Evolutionary conservation across 1,140 invertebrate species (phyloP), one percentile per base, ranked within the genome.

Genomic region (Drosophila jambulina): DNA sequence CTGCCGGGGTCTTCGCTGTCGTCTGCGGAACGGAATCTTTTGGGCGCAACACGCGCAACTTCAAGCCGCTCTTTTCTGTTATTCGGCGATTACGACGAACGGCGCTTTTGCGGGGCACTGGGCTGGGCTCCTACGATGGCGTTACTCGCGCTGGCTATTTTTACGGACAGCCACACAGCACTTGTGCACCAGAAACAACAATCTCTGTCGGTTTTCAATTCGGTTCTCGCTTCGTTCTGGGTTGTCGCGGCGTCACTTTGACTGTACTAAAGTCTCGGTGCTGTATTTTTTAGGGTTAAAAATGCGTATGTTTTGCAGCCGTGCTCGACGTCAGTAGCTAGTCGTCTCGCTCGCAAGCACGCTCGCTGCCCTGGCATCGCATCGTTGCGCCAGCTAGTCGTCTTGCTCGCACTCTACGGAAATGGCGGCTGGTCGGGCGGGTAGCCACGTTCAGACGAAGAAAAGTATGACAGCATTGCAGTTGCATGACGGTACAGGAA

Each of bases 261-360:
- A 88, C 84, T 88, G 84, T 88, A 88, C 84, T 84, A 88, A 88
- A 88, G 64, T 57, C 84, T 80, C 60, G 74, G 72, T 90, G 78
- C 69, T 81, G 85, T 90, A 80, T 87, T 90, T 84, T 88, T 88
- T 88, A 88, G 84, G 84, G 84, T 88, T 88, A 88, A 88, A 78
- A 70, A 87, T 69, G 78, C 59, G 51, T 65, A 45, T 79, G 51
- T 54, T 71, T 67, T 69, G 29, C 67, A 36, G 34, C 40, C 40
- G 15, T 59, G 34, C 25, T 49, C 38, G 53, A 15, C 8, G 19
- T 17, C 3, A 6, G 8, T 4, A 25, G 49, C 9, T 48, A 6
- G 54, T 69, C 19, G 53, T 82, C 83, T 59, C 56, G 17, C 48
- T 86, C 56, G 46, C 17, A 27, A 72, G 43, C 51, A 74, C 36